Percentiles rank a stretch among this genome's conserved stretches.
These are phyloP conservation scores for Antechinus stuartii DNA, from an alignment of 2,113 vertebrate species.

Conservation along the genomic window DNA sequence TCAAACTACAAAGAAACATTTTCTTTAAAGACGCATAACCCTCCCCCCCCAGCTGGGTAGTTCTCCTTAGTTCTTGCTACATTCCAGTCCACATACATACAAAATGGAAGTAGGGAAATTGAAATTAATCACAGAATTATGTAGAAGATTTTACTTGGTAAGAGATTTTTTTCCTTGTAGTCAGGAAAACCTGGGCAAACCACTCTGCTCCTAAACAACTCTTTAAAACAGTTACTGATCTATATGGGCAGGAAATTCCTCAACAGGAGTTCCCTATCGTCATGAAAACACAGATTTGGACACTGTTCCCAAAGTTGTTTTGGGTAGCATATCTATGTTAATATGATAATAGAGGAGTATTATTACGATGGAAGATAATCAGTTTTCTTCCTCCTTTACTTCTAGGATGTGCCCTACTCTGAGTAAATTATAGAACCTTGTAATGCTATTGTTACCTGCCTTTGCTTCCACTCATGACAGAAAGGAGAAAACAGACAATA, in stretches of 20 bases:
- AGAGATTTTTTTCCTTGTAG: not conserved
- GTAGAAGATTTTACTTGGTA: not conserved
- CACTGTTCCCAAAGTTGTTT: not conserved
- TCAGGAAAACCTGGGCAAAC: not conserved
- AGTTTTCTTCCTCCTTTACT: not conserved
- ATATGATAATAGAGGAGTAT: not conserved
- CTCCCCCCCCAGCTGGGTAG: not conserved
- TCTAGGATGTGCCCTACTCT: not conserved
- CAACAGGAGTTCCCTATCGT: not conserved
- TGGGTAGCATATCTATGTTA: not conserved
- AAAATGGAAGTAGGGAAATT: not conserved
- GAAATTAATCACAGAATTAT: not conserved
- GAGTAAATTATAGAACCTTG: not conserved
- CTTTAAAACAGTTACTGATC: not conserved
- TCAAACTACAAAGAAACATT: not conserved
- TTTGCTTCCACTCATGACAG: not conserved
- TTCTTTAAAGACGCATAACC: not conserved
- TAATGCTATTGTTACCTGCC: not conserved
- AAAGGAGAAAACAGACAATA: not conserved
- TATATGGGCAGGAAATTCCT: not conserved
- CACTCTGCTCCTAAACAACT: not conserved
- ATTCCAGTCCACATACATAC: rapidly evolving
- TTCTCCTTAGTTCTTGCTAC: not conserved
- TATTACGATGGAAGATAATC: not conserved
- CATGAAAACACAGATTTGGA: not conserved